A percentile compares a stretch with the other conserved stretches of the same genome.
Conservation (phyloP, 2,797 vertebrate species). For the Myotis planiceps region DNA sequence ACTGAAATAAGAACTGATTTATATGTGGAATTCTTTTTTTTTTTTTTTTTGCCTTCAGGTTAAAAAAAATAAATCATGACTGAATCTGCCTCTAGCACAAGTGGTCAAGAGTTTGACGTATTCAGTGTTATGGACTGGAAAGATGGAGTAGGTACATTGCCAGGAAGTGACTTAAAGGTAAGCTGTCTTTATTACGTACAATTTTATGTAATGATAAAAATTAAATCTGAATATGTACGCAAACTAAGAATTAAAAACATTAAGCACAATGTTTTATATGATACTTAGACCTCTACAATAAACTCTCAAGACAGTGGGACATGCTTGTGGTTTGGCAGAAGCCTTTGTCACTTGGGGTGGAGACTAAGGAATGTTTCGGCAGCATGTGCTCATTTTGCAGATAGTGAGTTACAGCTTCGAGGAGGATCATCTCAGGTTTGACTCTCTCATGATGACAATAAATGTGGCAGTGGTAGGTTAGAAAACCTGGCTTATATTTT, state of each 20-base stretch:
- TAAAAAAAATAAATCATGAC: constrained; percentile 87
- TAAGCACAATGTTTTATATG: background rate
- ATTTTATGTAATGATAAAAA: background rate
- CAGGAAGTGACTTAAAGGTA: constrained; percentile 92
- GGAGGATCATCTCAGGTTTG: background rate
- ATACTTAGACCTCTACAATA: background rate
- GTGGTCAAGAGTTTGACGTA: constrained; percentile 91
- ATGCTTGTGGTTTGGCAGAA: background rate
- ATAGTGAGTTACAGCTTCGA: background rate
- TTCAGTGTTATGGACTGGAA: constrained; percentile 93
- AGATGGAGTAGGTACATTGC: constrained; percentile 91
- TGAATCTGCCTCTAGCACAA: constrained; percentile 87
- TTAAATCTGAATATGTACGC: background rate
- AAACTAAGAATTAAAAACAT: constrained; percentile 18
- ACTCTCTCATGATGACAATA: background rate
- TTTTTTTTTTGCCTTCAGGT: constrained; percentile 64
- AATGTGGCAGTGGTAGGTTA: background rate
- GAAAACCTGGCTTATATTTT: background rate
- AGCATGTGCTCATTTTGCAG: background rate
- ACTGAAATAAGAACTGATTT: background rate
- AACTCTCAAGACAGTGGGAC: background rate
- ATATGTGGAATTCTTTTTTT: background rate
- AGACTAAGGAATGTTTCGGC: background rate
- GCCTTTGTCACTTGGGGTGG: background rate
- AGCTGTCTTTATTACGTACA: background rate